These are phyloP conservation scores for Clistopyga incitator DNA, from an alignment of 2,888 invertebrate species.

Conservation along the genomic window DNA sequence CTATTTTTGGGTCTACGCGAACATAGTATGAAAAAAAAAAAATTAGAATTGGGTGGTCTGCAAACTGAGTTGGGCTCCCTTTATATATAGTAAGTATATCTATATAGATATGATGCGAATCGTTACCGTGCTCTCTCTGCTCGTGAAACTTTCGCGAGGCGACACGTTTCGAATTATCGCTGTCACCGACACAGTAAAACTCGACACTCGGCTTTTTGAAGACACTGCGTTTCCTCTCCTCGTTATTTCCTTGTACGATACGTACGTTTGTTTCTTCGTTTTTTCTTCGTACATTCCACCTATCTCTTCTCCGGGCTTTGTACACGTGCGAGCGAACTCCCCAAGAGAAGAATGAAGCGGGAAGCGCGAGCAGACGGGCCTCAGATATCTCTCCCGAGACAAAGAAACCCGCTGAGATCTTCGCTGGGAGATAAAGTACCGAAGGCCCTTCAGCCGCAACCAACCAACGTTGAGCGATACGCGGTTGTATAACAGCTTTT, in stretches of 20 bases:
- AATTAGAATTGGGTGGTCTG: no score
- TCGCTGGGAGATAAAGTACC: conserved; percentile 1
- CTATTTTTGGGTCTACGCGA: no score
- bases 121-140: background rate
- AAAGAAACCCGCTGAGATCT: conserved; percentile 40
- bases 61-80: background rate
- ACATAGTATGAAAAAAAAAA: no score
- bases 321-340: conserved; percentile 15
- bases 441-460: background rate
- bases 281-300: conserved; percentile 14
- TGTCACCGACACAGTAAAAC: conserved; percentile 67
- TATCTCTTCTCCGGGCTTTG: conserved; percentile 26
- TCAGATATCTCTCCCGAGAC: conserved; percentile 41
- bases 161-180: conserved; percentile 70
- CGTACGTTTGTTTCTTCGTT: background rate
- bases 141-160: background rate
- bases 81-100: background rate
- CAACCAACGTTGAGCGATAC: background rate
- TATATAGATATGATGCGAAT: background rate
- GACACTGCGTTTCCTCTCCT: background rate
- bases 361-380: conserved; percentile 10
- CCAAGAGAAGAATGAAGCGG: conserved; percentile 20
- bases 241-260: conserved; percentile 16
- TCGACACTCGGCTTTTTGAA: background rate
- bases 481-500: background rate